Percentiles rank a stretch among this genome's conserved stretches.
These are phyloP conservation scores for Petrocephalus schoutedeni DNA, from an alignment of 2,797 vertebrate species.

Conservation along the genomic window DNA sequence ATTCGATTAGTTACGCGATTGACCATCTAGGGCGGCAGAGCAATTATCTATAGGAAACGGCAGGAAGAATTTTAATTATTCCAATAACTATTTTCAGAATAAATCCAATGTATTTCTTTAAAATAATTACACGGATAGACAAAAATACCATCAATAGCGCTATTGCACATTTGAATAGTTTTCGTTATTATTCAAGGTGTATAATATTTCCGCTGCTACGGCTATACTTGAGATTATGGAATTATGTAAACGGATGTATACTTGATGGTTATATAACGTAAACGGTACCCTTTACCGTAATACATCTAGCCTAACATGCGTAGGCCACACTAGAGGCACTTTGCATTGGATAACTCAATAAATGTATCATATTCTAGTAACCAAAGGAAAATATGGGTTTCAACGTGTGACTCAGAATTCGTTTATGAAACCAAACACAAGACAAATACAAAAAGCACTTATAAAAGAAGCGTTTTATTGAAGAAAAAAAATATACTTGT, in stretches of 20 bases:
- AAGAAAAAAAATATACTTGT: not conserved
- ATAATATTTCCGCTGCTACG: not conserved
- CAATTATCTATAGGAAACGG: not conserved
- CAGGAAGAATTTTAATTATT: not conserved
- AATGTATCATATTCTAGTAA: not conserved
- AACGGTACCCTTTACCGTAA: not conserved
- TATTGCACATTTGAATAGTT: not conserved
- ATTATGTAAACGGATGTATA: not conserved
- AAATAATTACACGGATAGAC: not conserved
- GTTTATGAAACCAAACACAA: not conserved
- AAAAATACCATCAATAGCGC: not conserved
- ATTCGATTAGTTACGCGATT: not conserved
- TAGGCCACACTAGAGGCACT: not conserved
- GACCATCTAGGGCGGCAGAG: not conserved
- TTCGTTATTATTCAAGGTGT: not conserved
- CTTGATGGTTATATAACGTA: not conserved
- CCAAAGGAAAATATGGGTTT: not conserved
- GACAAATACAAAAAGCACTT: not conserved
- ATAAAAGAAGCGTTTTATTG: conserved; percentile 7
- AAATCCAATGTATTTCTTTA: not conserved
- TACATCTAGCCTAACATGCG: not conserved
- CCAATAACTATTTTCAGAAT: not conserved
- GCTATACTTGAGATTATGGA: not conserved
- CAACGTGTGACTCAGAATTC: not conserved
- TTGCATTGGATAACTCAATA: not conserved